Percentiles rank a stretch among this genome's conserved stretches.
Conservation (phyloP, 2,113 vertebrate genomes). For the Sardina pilchardus region DNA sequence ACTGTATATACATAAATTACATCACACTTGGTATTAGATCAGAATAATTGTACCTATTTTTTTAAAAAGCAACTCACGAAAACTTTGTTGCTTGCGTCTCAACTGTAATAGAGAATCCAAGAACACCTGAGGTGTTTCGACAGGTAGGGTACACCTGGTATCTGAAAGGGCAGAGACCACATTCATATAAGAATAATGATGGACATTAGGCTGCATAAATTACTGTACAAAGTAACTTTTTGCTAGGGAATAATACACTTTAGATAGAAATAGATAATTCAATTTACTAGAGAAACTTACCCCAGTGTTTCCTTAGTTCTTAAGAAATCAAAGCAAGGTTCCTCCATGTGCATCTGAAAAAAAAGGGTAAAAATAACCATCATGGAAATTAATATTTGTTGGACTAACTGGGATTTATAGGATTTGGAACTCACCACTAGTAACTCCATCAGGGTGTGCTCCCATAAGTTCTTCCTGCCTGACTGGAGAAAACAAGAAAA, state of each 20-base stretch:
- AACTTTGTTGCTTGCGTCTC: constrained; percentile 95
- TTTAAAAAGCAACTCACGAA: constrained; percentile 73
- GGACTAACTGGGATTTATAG: not conserved
- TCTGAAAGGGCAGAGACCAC: constrained; percentile 61
- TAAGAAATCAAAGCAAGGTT: constrained; percentile 96
- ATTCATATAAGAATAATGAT: not conserved
- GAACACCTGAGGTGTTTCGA: constrained; percentile 92
- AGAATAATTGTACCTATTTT: not conserved
- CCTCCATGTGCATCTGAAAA: constrained; percentile 98
- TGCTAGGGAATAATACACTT: not conserved
- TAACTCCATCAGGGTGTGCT: constrained; percentile 94
- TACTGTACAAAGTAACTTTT: not conserved
- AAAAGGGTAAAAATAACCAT: constrained; percentile 34
- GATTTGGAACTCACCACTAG: constrained; percentile 83
- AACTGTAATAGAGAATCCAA: constrained; percentile 94
- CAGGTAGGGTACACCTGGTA: constrained; percentile 94
- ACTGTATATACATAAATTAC: not conserved
- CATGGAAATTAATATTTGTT: not conserved
- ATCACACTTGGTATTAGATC: not conserved
- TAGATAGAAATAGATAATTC: constrained; percentile 50
- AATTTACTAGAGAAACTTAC: constrained; percentile 59
- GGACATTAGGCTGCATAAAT: not conserved
- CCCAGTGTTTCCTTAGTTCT: constrained; percentile 96
- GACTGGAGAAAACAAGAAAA: constrained; percentile 73
- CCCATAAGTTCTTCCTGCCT: constrained; percentile 84